Conservation (phyloP, 2,888 invertebrate species). For the Amblyjoppa fuscipennis region DNA sequence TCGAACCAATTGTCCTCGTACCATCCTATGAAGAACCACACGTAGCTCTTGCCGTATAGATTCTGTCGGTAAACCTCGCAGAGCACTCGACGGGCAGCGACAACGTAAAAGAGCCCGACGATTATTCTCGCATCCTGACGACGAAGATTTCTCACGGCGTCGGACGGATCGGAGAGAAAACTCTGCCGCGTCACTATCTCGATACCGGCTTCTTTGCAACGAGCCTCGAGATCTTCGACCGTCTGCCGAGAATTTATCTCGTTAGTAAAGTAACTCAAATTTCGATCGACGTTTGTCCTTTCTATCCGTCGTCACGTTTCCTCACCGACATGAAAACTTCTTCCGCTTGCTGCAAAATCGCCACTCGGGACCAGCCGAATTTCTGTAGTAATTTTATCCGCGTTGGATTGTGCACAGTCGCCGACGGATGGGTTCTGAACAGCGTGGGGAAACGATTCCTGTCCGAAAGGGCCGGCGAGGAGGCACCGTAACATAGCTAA, state of each 20-base stretch:
- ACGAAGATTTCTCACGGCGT: slow-evolving; percentile 97
- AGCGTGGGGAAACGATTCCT: slow-evolving; percentile 98
- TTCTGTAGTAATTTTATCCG: slow-evolving; percentile 98
- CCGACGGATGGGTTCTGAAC: slow-evolving; percentile 99
- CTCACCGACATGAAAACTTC: slow-evolving; percentile 98
- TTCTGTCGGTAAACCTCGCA: slow-evolving; percentile 98
- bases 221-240: slow-evolving; percentile 97
- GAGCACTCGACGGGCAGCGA: slow-evolving; percentile 97
- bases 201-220: slow-evolving; percentile 96
- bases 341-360: slow-evolving; percentile 99
- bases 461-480: slow-evolving; percentile 99
- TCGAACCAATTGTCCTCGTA: slow-evolving; percentile 99
- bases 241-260: slow-evolving; percentile 88
- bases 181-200: slow-evolving; percentile 99
- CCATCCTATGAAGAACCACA: slow-evolving; percentile 99
- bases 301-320: slow-evolving; percentile 35
- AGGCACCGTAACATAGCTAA: slow-evolving; percentile 99
- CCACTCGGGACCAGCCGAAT: slow-evolving; percentile 98
- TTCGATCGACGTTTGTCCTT: background rate
- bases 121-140: slow-evolving; percentile 99
- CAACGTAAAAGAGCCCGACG: slow-evolving; percentile 99
- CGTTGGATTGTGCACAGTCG: slow-evolving; percentile 99
- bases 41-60: slow-evolving; percentile 97
- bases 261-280: background rate
- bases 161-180: slow-evolving; percentile 98